Conservation (phyloP, 2,797 vertebrate genomes). For the Bradypodion ventrale region DNA sequence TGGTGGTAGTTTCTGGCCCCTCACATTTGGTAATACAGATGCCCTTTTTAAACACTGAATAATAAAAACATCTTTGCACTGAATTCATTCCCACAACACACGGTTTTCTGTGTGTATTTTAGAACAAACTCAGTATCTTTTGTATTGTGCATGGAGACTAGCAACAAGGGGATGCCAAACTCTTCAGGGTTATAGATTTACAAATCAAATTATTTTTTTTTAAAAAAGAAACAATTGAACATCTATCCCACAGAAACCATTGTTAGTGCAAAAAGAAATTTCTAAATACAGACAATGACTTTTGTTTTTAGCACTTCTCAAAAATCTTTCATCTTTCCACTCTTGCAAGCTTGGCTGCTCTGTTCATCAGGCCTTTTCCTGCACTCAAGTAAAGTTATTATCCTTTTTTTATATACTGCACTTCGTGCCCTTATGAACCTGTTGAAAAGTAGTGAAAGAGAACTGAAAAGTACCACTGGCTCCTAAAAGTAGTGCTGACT, state of each 20-base stretch:
- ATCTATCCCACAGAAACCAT: conserved; percentile 37
- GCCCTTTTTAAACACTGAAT: not conserved
- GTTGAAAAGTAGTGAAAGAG: conserved; percentile 89
- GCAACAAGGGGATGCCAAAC: not conserved
- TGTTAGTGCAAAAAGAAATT: conserved; percentile 67
- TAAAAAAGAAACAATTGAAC: not conserved
- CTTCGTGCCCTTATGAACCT: conserved; percentile 94
- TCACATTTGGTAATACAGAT: not conserved
- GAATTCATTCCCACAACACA: not conserved
- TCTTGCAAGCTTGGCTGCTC: conserved; percentile 81
- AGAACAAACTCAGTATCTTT: not conserved
- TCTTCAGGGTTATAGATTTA: rapidly evolving
- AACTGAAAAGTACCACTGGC: conserved; percentile 87
- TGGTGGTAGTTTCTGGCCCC: not conserved
- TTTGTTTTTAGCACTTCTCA: conserved; percentile 69
- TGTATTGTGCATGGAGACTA: rapidly evolving
- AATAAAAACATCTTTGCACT: not conserved
- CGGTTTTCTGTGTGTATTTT: rapidly evolving
- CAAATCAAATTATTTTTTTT: conserved; percentile 11
- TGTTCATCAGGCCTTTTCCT: conserved; percentile 79
- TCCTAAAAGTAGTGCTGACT: conserved; percentile 88
- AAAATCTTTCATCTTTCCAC: conserved; percentile 80
- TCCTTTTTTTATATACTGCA: conserved; percentile 92
- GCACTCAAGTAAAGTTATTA: conserved; percentile 86
- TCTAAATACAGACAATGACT: conserved; percentile 67